These are phyloP conservation scores for Ylistrum balloti DNA, from an alignment of 1,140 invertebrate species.

Conservation along the genomic window DNA sequence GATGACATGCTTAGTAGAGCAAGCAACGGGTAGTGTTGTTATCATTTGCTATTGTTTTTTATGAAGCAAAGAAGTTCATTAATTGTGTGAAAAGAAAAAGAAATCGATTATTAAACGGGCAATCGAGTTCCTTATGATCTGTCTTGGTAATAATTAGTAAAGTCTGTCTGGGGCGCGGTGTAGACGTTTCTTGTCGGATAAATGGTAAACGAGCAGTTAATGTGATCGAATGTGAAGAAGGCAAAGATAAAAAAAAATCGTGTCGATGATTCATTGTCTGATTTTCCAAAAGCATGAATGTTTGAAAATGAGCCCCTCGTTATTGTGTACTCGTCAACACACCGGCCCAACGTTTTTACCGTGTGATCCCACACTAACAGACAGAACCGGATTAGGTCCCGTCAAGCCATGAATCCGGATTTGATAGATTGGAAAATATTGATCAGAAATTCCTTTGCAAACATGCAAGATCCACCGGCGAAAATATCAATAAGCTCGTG, in stretches of 20 bases:
- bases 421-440: slow-evolving; percentile 33
- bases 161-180: not conserved
- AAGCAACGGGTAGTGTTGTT: not conserved
- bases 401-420: not conserved
- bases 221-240: not conserved
- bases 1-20: not conserved
- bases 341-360: not conserved
- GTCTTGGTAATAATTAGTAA: not conserved
- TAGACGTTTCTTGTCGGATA: no score
- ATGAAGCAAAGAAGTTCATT: not conserved
- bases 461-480: not conserved
- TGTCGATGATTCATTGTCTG: not conserved
- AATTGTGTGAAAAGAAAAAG: not conserved
- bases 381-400: slow-evolving; percentile 37
- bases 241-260: not conserved
- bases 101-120: slow-evolving; percentile 8
- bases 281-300: not conserved
- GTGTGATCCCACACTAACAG: slow-evolving; percentile 4
- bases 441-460: slow-evolving; percentile 27
- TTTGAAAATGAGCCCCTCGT: not conserved
- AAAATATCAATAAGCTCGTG: not conserved
- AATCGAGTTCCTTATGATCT: not conserved
- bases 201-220: no score
- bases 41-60: not conserved
- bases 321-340: not conserved